Evolutionary conservation across 1,140 invertebrate species (phyloP), one percentile per base, ranked within the genome.

Genomic region (Sipha flava): DNA sequence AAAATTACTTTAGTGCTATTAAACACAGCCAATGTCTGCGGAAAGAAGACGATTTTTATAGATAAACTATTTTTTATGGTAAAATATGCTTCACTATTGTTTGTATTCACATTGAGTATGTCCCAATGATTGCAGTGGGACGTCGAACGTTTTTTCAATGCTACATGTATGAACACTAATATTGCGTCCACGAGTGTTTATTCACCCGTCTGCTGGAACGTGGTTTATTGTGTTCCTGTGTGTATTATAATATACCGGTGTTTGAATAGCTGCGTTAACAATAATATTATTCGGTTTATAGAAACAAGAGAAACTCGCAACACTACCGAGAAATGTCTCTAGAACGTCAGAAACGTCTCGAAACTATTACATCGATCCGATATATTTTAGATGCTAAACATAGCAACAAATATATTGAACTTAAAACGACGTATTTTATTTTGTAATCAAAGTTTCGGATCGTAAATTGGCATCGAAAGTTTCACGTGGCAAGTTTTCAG

Each of bases 241-340:
- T n/a, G n/a, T n/a, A n/a, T n/a, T n/a, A n/a, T 34, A n/a, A n/a
- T 37, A 34, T 64, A 31, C n/a, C 34, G 2, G n/a, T 34, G 31
- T 16, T 64, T 34, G 31, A 64, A 34, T 64, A 37, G n/a, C 29
- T 62, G 31, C 7, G 57, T 29, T 62, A 34, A 62, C 59, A n/a
- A 57, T 62, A 64, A 64, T 64, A 64, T 64, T 64, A 37, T 37
- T 64, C n/a, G n/a, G n/a, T n/a, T n/a, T n/a, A n/a, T n/a, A n/a
- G n/a, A n/a, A n/a, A n/a, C n/a, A n/a, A n/a, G n/a, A n/a, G n/a
- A n/a, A n/a, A n/a, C n/a, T n/a, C n/a, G n/a, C n/a, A n/a, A n/a
- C n/a, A n/a, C n/a, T n/a, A n/a, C n/a, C n/a, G n/a, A n/a, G n/a
- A n/a, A n/a, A n/a, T n/a, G n/a, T n/a, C n/a, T n/a, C n/a, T n/a